These are phyloP conservation scores for Thalassarche chlororhynchos DNA, from an alignment of 2,113 vertebrate genomes.

Conservation along the genomic window DNA sequence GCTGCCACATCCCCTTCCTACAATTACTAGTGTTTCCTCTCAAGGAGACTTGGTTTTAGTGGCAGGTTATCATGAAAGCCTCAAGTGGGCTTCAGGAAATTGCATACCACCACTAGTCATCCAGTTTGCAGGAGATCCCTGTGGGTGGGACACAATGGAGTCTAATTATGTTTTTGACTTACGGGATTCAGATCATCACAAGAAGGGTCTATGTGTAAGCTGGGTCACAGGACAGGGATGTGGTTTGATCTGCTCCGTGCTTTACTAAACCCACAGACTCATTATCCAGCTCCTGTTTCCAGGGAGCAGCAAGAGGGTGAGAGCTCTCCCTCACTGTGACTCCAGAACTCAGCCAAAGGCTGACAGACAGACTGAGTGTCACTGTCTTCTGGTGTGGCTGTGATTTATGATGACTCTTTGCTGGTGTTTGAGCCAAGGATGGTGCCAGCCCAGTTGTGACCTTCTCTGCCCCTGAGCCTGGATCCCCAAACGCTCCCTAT, in stretches of 20 bases:
- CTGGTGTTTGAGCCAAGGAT: background rate
- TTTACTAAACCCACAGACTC: background rate
- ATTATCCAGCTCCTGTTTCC: background rate
- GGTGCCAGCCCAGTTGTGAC: background rate
- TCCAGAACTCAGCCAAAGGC: background rate
- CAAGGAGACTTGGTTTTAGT: background rate
- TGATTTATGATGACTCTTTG: background rate
- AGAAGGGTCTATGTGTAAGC: background rate
- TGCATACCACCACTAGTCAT: fast-evolving
- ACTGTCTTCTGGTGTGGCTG: background rate
- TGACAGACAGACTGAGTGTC: background rate
- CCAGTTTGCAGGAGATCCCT: background rate
- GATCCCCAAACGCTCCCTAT: background rate
- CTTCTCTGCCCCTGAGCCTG: background rate
- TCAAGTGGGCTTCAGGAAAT: background rate
- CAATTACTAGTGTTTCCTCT: background rate
- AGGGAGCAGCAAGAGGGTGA: background rate
- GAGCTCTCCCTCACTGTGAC: background rate
- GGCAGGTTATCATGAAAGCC: background rate
- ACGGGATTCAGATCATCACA: background rate
- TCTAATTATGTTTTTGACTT: background rate
- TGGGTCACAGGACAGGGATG: background rate
- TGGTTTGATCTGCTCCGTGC: background rate
- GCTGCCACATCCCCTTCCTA: background rate
- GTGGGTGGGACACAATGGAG: background rate